Conservation (phyloP, 2,888 invertebrate genomes). For the Orthonychiurus folsomi region DNA sequence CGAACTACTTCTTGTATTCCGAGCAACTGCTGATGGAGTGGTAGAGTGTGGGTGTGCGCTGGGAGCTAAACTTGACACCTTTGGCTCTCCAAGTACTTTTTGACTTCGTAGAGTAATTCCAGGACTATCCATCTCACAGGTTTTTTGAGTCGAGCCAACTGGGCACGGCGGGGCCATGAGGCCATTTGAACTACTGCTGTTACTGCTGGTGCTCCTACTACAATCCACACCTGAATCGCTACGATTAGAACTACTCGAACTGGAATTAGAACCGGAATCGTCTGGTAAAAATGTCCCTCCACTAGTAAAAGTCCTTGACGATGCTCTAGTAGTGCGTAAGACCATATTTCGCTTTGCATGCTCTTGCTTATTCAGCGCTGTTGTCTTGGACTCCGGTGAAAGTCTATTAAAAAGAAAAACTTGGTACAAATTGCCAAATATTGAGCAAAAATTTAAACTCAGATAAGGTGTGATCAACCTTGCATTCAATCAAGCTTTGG, state of each 20-base stretch:
- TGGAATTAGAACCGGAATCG: conserved; percentile 38
- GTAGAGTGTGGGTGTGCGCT: neutral
- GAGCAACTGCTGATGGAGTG: neutral
- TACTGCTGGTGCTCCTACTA: conserved; percentile 29
- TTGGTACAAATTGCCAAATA: no score
- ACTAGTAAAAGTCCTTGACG: neutral
- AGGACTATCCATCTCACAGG: conserved; percentile 14
- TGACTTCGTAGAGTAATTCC: conserved; percentile 55
- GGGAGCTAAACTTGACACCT: neutral
- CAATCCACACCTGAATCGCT: conserved; percentile 40
- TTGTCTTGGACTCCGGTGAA: neutral
- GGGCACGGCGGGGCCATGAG: neutral
- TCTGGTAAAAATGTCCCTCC: conserved; percentile 24
- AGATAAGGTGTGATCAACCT: no score
- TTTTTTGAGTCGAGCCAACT: conserved; percentile 11
- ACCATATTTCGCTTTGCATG: neutral
- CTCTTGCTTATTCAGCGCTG: no score
- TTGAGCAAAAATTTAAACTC: no score
- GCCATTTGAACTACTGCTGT: conserved; percentile 23
- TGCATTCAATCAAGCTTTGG: no score
- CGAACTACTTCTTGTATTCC: neutral
- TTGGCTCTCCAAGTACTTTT: conserved; percentile 48
- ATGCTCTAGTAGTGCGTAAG: neutral
- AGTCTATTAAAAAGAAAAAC: neutral
- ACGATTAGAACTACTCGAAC: conserved; percentile 31